Conservation (phyloP, 1,140 invertebrate genomes). For the Bombus huntii region DNA sequence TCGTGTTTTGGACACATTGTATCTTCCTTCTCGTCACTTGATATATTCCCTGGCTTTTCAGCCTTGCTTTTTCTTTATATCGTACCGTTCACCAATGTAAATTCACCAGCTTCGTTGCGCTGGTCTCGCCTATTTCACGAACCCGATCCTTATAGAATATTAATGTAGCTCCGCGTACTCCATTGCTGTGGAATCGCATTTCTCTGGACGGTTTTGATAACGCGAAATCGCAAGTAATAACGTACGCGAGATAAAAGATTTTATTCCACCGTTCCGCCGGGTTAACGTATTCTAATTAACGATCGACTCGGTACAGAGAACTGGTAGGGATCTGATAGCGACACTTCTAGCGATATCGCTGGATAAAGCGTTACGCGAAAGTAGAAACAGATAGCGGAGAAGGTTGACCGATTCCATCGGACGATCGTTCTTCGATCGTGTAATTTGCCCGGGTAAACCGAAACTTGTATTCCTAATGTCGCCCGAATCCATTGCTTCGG, state of each 20-base stretch:
- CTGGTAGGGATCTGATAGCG: background rate
- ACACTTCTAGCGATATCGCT: accelerated
- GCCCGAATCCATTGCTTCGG: background rate
- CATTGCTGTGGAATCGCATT: background rate
- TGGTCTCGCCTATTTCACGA: constrained; percentile 17
- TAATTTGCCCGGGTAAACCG: background rate
- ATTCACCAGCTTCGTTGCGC: constrained; percentile 13
- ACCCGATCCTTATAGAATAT: constrained; percentile 35
- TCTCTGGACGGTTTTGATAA: background rate
- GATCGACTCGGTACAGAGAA: background rate
- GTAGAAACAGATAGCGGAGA: background rate
- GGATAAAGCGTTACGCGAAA: background rate
- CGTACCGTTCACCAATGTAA: constrained; percentile 15
- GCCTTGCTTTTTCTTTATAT: background rate
- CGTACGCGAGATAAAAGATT: constrained; percentile 2
- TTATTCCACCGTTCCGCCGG: background rate
- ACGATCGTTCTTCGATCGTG: background rate
- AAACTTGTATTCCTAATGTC: constrained; percentile 6
- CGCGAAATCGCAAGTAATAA: constrained; percentile 2
- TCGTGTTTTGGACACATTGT: background rate
- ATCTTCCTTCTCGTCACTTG: background rate
- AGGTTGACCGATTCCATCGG: background rate
- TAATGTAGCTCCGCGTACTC: constrained; percentile 1
- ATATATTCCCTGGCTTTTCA: background rate
- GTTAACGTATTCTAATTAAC: background rate